Evolutionary conservation across 1,140 invertebrate genomes (phyloP), one percentile per base, ranked within the genome.

Genomic region (Bombus picipes): DNA sequence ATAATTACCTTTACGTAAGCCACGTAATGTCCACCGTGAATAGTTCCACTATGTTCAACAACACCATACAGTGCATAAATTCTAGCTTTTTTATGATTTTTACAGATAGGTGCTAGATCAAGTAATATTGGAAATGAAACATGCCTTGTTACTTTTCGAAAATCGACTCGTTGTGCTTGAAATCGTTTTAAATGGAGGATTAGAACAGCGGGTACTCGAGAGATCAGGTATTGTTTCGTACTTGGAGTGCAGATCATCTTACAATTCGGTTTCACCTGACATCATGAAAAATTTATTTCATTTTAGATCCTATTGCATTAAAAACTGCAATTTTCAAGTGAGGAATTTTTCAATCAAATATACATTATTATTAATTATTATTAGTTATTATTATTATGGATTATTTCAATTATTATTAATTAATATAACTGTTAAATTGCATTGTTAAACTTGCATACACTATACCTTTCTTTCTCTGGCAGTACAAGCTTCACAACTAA

Each of bases 151-250:
- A 99, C 96, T 96, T 99, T 99, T 4, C 96, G 94, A 57, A 97
- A 96, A 70, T 95, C 95, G 78, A 94, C 95, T 81, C 96, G 96
- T 90, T 96, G 95, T 89, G 93, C 96, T 95, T 98, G 97, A 94
- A 98, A 98, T 53, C 99, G 95, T 95, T 99, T 99, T 72, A 99
- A 95, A 93, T 99, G 99, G 34, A 99, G 95, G 53, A 99, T 99
- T 0, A 99, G 96, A 83, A 99, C 97, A 9, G 98, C 97, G 5
- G 99, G 99, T 47, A 98, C 98, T 92, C 96, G 97, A 82, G 97
- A 98, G 25, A 99, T 97, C 3, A 99, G 96, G 92, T 99, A 97
- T 93, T 99, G 98, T 94, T 99, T 99, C 4, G 97, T 98, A 59
- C 98, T 98, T 93, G 98, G 97, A 2, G 97, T 98, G 92, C 98